These are phyloP conservation scores for Lithosia quadra DNA, from an alignment of 2,888 invertebrate species.

Conservation along the genomic window DNA sequence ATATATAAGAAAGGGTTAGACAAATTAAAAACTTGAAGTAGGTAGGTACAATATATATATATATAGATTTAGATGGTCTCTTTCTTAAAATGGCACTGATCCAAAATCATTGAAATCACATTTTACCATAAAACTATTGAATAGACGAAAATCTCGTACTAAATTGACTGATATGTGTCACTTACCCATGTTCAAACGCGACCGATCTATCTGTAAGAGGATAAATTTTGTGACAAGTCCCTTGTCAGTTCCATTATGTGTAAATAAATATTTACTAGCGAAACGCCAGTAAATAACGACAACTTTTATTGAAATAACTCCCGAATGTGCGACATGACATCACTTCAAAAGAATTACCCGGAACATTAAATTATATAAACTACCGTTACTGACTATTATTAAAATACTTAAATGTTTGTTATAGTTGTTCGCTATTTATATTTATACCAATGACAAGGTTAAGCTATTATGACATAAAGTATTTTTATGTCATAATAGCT, in stretches of 20 bases:
- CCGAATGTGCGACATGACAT: constrained; percentile 5
- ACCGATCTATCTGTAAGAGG: not conserved
- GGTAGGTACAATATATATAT: too few relatives aligned
- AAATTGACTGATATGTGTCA: not conserved
- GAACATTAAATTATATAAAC: constrained; percentile 15
- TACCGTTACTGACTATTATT: constrained; percentile 8
- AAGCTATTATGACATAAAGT: not conserved
- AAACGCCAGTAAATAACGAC: not conserved
- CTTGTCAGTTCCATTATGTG: not conserved
- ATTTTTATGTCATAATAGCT: constrained; percentile 1
- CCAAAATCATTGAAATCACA: not conserved
- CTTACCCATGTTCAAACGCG: not conserved
- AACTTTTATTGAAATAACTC: constrained; percentile 1
- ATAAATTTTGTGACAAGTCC: not conserved
- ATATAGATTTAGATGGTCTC: not conserved
- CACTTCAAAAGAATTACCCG: constrained; percentile 8
- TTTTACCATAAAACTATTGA: not conserved
- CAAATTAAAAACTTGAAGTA: not conserved
- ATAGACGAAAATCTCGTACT: not conserved
- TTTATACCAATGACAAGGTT: not conserved
- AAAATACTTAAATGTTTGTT: constrained; percentile 9
- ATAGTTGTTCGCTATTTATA: not conserved
- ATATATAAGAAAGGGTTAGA: not conserved
- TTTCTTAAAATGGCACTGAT: not conserved
- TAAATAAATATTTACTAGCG: constrained; percentile 6